Evolutionary conservation across 2,888 invertebrate species (phyloP), one percentile per base, ranked within the genome.

Genomic region (Parasteatoda lunata): DNA sequence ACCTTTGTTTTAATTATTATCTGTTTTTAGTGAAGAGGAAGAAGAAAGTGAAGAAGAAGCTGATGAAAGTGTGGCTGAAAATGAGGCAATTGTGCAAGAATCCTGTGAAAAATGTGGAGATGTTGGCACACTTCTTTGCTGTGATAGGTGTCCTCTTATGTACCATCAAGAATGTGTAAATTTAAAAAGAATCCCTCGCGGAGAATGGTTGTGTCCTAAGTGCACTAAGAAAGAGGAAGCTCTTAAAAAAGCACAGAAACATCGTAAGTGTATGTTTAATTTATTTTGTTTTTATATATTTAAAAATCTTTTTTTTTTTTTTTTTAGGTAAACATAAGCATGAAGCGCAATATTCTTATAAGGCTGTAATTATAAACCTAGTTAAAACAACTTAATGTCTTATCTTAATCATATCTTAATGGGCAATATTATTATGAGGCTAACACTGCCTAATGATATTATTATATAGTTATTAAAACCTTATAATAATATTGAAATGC

Each of bases 111-210:
- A 92, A 48, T 96, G 96, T 92, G 94, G 94, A 84, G 94, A 93
- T 89, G 95, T 94, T 84, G 96, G 96, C 2, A 93, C 94, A 80
- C 93, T 96, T 73, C 93, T 94, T 9, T 93, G 92, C 48, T 96
- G 96, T 91, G 93, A 93, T 77, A 92, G 92, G 30, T 96, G 96
- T 92, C 91, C 92, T 4, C 92, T 92, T 77, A 92, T 94, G 89
- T 96, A 94, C 92, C 97, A 97, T 92, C 92, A 94, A 76, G 95
- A 96, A 91, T 97, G 97, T 92, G 79, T 85, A 7, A 80, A 81
- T 52, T 77, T 89, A 1, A 85, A 82, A 49, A 68, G 88, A 45
- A 81, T 89, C 66, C 89, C 89, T 2, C 59, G 88, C 11, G 89
- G 89, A 4, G 83, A 78, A 52, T 89, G 89, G 89, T 48, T 82